Conservation (phyloP, 2,797 vertebrate species). For the Tokudaia muenninki region DNA sequence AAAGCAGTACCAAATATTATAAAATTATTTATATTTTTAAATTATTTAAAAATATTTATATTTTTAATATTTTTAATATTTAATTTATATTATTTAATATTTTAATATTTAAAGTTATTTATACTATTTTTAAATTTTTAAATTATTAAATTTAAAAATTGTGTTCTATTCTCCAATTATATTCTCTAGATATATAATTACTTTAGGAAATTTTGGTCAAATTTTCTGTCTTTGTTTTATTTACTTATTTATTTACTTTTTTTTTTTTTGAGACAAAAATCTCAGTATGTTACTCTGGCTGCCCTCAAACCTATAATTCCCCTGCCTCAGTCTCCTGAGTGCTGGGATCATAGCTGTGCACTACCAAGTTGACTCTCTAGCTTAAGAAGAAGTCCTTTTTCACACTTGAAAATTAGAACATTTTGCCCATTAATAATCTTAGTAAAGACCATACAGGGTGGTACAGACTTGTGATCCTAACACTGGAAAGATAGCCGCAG, state of each 20-base stretch:
- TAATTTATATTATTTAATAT: too few relatives aligned
- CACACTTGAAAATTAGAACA: background rate
- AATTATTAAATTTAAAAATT: background rate
- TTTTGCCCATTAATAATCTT: background rate
- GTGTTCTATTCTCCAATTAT: background rate
- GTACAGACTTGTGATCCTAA: background rate
- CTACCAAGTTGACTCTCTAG: too few relatives aligned
- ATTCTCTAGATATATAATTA: background rate
- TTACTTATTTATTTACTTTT: background rate
- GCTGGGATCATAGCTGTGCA: background rate
- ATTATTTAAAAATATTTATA: too few relatives aligned
- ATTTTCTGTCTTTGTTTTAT: background rate
- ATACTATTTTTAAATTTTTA: too few relatives aligned
- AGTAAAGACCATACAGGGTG: background rate
- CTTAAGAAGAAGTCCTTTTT: background rate
- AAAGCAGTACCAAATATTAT: background rate
- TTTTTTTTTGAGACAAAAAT: background rate
- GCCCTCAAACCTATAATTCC: background rate
- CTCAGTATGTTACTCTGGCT: background rate
- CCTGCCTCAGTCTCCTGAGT: background rate
- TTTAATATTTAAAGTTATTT: too few relatives aligned
- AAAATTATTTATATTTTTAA: background rate
- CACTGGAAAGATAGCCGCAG: background rate
- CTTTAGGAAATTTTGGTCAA: background rate
- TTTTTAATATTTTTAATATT: too few relatives aligned